Evolutionary conservation across 2,888 invertebrate species (phyloP), one percentile per base, ranked within the genome.

Genomic region (Altica lythri): DNA sequence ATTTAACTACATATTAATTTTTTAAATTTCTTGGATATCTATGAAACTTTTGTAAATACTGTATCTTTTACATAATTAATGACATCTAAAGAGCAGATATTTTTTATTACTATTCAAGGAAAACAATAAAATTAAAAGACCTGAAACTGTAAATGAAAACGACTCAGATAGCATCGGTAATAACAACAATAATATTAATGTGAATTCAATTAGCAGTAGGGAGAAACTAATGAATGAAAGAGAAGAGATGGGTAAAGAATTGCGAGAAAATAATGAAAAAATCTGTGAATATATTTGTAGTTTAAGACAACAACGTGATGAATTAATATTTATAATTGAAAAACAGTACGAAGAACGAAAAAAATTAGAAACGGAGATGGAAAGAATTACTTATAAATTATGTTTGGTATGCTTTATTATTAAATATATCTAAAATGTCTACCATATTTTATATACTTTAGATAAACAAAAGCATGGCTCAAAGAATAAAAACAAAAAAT

Each of bases 351-450:
- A 65, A 37, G 74, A 74, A 48, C 66, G 71, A 50, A 59, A 61
- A 34, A 64, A 63, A 48, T 60, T 73, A 12, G 64, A 67, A 48
- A 62, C 61, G 5, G 72, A 72, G 53, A 68, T 74, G 44, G 73
- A 74, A 60, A 65, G 68, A 19, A 62, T 74, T 10, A 66, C 68
- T n/a, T 74, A 73, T 49, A 74, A 74, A 57, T 46, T 73, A 40
- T 64, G 67, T 30, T 54, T 72, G 61, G 73, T 74, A 67, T 38
- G 38, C 18, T n/a, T n/a, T n/a, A n/a, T n/a, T n/a, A n/a, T n/a
- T n/a, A 14, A 38, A 12, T 38, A 2, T 8, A 22, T n/a, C 8
- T 17, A 29, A n/a, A 14, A 4, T n/a, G 6, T 12, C 18, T 18
- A 4, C 2, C 8, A n/a, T 4, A 12, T 25, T 25, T 32, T 14